A percentile compares a stretch with the other conserved stretches of the same genome.
These are phyloP conservation scores for Apantesis nais DNA, from an alignment of 2,888 invertebrate species.

Conservation along the genomic window DNA sequence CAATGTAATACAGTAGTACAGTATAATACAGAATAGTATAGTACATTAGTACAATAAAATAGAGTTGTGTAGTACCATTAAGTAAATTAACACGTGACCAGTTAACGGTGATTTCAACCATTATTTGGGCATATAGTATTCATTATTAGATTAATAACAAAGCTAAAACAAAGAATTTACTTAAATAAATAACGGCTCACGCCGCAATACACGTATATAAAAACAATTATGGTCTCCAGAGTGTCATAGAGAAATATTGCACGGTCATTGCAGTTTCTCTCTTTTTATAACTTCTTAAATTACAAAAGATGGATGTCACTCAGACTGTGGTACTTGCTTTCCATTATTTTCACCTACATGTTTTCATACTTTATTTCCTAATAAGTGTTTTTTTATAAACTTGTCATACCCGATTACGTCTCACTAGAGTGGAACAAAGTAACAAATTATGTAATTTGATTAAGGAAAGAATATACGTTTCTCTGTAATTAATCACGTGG, in stretches of 20 bases:
- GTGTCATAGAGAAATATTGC: not conserved
- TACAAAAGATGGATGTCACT: not conserved
- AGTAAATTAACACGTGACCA: too few relatives aligned
- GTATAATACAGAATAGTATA: too few relatives aligned
- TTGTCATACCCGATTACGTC: not conserved
- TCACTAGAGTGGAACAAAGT: not conserved
- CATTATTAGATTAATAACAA: too few relatives aligned
- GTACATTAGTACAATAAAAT: too few relatives aligned
- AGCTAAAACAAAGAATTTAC: too few relatives aligned
- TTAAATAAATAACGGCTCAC: not conserved
- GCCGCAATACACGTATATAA: not conserved
- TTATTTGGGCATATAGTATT: too few relatives aligned
- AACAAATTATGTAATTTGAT: conserved; percentile 20
- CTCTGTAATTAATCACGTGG: conserved; percentile 62
- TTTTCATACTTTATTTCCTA: not conserved
- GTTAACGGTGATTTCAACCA: too few relatives aligned
- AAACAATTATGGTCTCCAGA: not conserved
- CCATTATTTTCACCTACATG: too few relatives aligned
- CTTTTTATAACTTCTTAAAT: not conserved
- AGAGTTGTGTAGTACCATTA: too few relatives aligned
- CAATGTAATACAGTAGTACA: too few relatives aligned
- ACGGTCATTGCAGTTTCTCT: not conserved
- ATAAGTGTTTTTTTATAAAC: not conserved
- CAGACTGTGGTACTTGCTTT: not conserved
- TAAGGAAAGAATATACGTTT: conserved; percentile 47